Conservation (phyloP, 2,797 vertebrate genomes). For the Anguilla obscura region DNA sequence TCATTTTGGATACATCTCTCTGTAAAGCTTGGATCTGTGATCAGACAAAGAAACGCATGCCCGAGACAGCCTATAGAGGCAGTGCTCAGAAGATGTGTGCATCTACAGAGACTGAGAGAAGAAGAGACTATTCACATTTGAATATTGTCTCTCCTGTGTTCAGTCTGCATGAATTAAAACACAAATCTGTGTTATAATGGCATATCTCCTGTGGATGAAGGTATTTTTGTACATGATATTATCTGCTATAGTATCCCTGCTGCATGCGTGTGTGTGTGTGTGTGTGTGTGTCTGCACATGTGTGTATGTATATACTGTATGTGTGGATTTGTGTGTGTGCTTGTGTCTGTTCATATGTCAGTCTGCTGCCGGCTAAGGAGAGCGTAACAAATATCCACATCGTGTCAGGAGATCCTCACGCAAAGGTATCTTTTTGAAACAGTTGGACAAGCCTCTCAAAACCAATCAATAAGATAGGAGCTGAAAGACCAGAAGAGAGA, state of each 20-base stretch:
- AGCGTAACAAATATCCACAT: slow-evolving; percentile 14
- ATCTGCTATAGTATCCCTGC: not conserved
- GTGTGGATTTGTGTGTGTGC: not conserved
- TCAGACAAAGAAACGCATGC: not conserved
- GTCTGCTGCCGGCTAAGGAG: not conserved
- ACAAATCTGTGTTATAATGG: not conserved
- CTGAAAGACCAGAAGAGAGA: not conserved
- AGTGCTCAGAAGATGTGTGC: not conserved
- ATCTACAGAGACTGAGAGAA: not conserved
- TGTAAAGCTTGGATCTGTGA: not conserved
- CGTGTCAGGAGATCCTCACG: slow-evolving; percentile 19
- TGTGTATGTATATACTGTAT: not conserved
- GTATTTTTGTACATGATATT: not conserved
- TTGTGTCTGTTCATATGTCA: not conserved
- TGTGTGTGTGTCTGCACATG: not conserved
- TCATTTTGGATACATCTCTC: not conserved
- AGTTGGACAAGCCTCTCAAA: not conserved
- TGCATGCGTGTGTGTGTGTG: not conserved
- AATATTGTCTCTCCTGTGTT: not conserved
- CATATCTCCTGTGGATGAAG: not conserved
- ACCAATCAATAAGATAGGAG: slow-evolving; percentile 1
- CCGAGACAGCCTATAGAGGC: not conserved
- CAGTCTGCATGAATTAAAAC: not conserved
- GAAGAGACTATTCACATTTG: not conserved
- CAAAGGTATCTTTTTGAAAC: slow-evolving; percentile 14